Base-by-base conservation (phyloP, 1,140 invertebrate genomes). In the Philaenus spumarius region DNA sequence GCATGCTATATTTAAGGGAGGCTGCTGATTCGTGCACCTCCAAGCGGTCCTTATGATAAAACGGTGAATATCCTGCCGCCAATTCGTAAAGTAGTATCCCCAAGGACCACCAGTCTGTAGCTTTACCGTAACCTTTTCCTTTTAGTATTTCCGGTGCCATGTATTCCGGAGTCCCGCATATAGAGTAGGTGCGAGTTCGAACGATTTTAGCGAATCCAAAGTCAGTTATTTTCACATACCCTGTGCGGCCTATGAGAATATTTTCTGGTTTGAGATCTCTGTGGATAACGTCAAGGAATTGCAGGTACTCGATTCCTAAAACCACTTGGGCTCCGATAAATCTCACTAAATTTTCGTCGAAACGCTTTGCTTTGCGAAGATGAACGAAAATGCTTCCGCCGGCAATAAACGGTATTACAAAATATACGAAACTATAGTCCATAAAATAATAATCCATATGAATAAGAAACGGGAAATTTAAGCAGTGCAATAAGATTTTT, bases 211-310 rank as follows among this genome's bases (percentile, higher is more conserved):
- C 62, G 35, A 66, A 61, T 9, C 63, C 63, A 12, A 66, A 62
- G 50, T 64, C 65, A 3, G 63, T 59, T 26, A 66, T 34, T 40
- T 64, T 64, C 6, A 61, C 0, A 69, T 97, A 97, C 2, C 96
- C 95, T 39, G 78, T 79, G 61, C 77, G 75, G 69, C 83, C 86
- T 56, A 98, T 86, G 46, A 98, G 77, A 62, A 98, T 85, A 75
- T 98, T 98, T 77, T 98, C 96, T 2, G 95, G 95, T 72, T 98
- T 98, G 47, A 98, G n/a, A n/a, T n/a, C n/a, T n/a, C n/a, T n/a
- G n/a, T n/a, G n/a, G n/a, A n/a, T n/a, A n/a, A n/a, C n/a, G n/a
- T n/a, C n/a, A n/a, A n/a, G n/a, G n/a, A n/a, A n/a, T n/a, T n/a
- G n/a, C n/a, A n/a, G n/a, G n/a, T 98, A 98, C 73, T 98, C 95